Conservation (phyloP, 2,113 vertebrate genomes). For the Reinhardtius hippoglossoides region DNA sequence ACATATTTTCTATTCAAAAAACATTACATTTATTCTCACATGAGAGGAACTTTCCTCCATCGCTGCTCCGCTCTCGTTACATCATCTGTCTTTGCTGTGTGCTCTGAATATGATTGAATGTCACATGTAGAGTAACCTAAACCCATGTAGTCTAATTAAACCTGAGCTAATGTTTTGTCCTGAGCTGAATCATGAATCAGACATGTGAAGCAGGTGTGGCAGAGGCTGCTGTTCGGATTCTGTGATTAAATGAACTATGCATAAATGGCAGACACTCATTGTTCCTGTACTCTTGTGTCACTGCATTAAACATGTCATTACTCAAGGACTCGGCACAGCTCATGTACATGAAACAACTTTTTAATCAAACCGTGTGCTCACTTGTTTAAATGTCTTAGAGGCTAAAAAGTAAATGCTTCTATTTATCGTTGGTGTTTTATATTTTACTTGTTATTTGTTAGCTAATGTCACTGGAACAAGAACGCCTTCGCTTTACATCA, state of each 20-base stretch:
- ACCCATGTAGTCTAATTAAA: conserved; percentile 22
- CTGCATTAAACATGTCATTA: conserved; percentile 84
- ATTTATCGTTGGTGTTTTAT: neutral
- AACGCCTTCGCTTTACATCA: neutral
- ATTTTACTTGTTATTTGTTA: neutral
- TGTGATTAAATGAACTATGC: conserved; percentile 75
- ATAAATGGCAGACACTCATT: conserved; percentile 57
- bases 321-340: conserved; percentile 19
- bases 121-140: conserved; percentile 10
- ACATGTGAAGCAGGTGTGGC: conserved; percentile 67
- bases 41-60: neutral
- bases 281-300: conserved; percentile 56
- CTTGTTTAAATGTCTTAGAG: conserved; percentile 5
- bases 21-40: neutral
- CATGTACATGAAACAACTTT: conserved; percentile 35
- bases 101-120: neutral
- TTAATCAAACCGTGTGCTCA: neutral
- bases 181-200: conserved; percentile 34
- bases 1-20: neutral
- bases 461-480: neutral
- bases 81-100: neutral
- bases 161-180: conserved; percentile 8
- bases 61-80: neutral
- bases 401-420: neutral
- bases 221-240: conserved; percentile 32